These are phyloP conservation scores for Danionella cerebrum DNA, from an alignment of 2,113 vertebrate species.

Conservation along the genomic window DNA sequence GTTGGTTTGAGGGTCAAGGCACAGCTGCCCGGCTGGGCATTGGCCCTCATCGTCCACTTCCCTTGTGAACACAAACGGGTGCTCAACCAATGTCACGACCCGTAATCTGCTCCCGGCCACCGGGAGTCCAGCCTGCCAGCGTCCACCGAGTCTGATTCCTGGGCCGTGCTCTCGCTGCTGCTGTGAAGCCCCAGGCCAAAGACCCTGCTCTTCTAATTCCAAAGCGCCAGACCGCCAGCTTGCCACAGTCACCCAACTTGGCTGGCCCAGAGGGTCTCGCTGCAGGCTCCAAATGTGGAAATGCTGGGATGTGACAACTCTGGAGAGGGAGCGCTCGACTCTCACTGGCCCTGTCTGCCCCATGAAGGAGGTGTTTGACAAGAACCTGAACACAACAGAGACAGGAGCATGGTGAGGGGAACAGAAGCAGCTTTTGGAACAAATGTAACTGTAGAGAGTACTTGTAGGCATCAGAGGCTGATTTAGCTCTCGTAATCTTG, in stretches of 20 bases:
- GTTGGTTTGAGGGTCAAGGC: slow-evolving; percentile 85
- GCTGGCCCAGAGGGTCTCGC: slow-evolving; percentile 83
- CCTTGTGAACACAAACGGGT: slow-evolving; percentile 86
- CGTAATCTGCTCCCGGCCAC: slow-evolving; percentile 70
- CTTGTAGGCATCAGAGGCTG: too few species aligned
- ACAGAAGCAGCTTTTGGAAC: too few species aligned
- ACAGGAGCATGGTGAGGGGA: background rate
- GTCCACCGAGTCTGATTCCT: slow-evolving; percentile 45
- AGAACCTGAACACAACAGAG: slow-evolving; percentile 67
- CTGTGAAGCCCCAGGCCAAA: slow-evolving; percentile 79
- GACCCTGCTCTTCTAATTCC: slow-evolving; percentile 75
- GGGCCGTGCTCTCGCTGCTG: slow-evolving; percentile 14
- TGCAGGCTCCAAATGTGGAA: slow-evolving; percentile 96
- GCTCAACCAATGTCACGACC: slow-evolving; percentile 89
- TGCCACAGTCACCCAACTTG: slow-evolving; percentile 87
- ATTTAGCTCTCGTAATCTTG: too few species aligned
- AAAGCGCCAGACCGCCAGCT: slow-evolving; percentile 83
- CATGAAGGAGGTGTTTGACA: slow-evolving; percentile 87
- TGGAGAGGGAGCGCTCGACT: slow-evolving; percentile 72
- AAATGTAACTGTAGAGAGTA: too few species aligned
- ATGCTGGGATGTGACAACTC: slow-evolving; percentile 81
- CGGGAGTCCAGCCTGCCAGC: slow-evolving; percentile 59
- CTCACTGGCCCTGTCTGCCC: slow-evolving; percentile 83
- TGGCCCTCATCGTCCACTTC: slow-evolving; percentile 87
- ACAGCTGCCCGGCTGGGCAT: slow-evolving; percentile 88